A percentile compares a stretch with the other conserved stretches of the same genome.
Conservation (phyloP, 2,113 vertebrate genomes). For the Epinephelus fuscoguttatus region DNA sequence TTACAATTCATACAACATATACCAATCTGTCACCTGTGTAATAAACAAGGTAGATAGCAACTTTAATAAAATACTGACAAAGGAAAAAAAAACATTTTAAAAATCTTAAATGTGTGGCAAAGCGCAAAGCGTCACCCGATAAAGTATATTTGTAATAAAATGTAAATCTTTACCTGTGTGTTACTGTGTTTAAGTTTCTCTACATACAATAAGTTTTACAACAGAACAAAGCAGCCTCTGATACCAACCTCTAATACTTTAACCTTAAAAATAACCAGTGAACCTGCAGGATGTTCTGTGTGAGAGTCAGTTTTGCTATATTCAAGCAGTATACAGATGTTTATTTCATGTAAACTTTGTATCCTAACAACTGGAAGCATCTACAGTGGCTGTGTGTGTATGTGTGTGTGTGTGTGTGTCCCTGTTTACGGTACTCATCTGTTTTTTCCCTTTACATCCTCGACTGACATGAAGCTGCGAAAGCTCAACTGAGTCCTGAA, state of each 20-base stretch:
- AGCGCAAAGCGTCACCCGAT: slow-evolving; percentile 45
- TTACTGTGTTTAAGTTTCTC: slow-evolving; percentile 22
- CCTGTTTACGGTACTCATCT: slow-evolving; percentile 11
- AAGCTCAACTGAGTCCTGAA: neutral
- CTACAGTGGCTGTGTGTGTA: slow-evolving; percentile 64
- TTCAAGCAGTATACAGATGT: slow-evolving; percentile 60
- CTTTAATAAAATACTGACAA: slow-evolving; percentile 64
- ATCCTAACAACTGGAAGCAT: slow-evolving; percentile 77
- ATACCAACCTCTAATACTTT: neutral
- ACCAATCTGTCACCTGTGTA: slow-evolving; percentile 32
- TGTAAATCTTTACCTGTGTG: slow-evolving; percentile 30
- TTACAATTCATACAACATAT: slow-evolving; percentile 52
- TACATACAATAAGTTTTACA: slow-evolving; percentile 45
- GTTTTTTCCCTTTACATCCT: neutral
- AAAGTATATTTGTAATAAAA: slow-evolving; percentile 61
- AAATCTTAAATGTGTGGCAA: slow-evolving; percentile 42
- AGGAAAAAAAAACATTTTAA: slow-evolving; percentile 16
- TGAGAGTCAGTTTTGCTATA: slow-evolving; percentile 26
- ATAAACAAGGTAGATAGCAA: slow-evolving; percentile 36
- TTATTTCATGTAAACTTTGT: slow-evolving; percentile 69
- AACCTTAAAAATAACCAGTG: slow-evolving; percentile 10
- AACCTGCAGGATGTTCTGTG: slow-evolving; percentile 10
- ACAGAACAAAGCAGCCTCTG: slow-evolving; percentile 31
- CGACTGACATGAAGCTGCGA: neutral
- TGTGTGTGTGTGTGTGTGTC: slow-evolving; percentile 39